Conservation (phyloP, 1,140 invertebrate species). For the Euura lappo region DNA sequence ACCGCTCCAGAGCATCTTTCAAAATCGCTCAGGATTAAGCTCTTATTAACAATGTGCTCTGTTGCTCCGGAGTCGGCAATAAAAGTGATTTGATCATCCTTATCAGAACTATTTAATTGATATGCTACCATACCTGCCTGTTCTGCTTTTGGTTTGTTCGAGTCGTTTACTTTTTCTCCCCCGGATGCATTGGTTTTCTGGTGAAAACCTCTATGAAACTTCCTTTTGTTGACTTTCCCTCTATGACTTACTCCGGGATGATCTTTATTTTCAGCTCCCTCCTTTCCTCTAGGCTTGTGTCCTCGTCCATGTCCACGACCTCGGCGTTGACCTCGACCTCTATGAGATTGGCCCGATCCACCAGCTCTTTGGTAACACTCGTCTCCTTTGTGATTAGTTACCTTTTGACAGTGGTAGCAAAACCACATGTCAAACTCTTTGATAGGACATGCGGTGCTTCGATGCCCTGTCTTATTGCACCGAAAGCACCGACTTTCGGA, state of each 20-base stretch:
- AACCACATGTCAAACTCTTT: background rate
- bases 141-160: background rate
- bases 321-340: background rate
- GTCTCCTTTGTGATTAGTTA: background rate
- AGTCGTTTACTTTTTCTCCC: background rate
- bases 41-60: too few relatives aligned
- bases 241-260: background rate
- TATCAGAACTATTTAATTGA: background rate
- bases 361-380: background rate
- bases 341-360: background rate
- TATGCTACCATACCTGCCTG: background rate
- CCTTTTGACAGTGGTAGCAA: background rate
- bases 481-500: background rate
- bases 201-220: background rate
- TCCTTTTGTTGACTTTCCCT: background rate
- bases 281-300: background rate
- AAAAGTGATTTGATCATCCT: slow-evolving; percentile 22
- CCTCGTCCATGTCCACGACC: background rate
- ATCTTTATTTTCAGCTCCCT: background rate
- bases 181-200: background rate
- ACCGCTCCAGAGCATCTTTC: slow-evolving; percentile 12
- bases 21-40: slow-evolving; percentile 13
- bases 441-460: background rate
- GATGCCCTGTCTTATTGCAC: background rate
- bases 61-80: background rate